Conservation (phyloP, 1,140 invertebrate species). For the Plodia interpunctella region DNA sequence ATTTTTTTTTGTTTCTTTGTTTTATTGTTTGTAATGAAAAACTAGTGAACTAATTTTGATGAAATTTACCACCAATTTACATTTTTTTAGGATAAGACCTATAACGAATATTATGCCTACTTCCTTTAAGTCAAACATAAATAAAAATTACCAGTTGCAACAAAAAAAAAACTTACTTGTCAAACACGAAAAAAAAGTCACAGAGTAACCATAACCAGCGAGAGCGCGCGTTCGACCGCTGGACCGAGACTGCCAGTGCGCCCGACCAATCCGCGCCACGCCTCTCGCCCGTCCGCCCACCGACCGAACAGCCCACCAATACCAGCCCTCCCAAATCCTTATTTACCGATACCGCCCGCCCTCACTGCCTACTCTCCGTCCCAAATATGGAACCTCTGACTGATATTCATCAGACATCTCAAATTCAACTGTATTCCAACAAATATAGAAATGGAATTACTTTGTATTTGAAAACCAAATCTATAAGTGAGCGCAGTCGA, state of each 20-base stretch:
- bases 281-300: slow-evolving; percentile 25
- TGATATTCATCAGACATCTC: neutral
- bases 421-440: neutral
- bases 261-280: slow-evolving; percentile 10
- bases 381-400: neutral
- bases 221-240: slow-evolving; percentile 14
- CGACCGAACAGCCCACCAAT: slow-evolving; percentile 37
- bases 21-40: no score
- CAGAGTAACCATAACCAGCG: slow-evolving; percentile 34
- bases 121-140: no score
- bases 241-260: slow-evolving; percentile 21
- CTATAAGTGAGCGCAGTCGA: neutral
- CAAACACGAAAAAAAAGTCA: slow-evolving; percentile 17
- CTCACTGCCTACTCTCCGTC: slow-evolving; percentile 35
- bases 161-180: slow-evolving; percentile 14
- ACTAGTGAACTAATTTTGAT: no score
- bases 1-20: no score
- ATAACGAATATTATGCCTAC: no score
- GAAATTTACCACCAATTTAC: no score
- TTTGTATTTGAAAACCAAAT: neutral
- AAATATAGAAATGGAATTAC: neutral
- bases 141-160: neutral
- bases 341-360: slow-evolving; percentile 63
- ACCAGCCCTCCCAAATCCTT: slow-evolving; percentile 39
- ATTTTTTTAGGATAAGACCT: no score